These are phyloP conservation scores for Ambastaia sidthimunki DNA, from an alignment of 2,797 vertebrate genomes.

Conservation along the genomic window DNA sequence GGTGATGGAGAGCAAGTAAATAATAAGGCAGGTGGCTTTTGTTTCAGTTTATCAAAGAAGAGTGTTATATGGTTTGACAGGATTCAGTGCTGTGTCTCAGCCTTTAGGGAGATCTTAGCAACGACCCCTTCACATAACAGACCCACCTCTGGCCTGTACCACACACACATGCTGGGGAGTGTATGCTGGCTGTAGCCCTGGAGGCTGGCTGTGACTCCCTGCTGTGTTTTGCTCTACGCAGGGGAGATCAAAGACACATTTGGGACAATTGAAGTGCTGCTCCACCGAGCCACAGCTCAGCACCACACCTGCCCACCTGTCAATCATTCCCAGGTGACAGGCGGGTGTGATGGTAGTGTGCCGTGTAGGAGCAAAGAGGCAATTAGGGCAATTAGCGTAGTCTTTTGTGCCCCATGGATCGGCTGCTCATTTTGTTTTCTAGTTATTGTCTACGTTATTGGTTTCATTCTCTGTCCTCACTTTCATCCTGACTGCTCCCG, in stretches of 20 bases:
- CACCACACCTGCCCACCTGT: constrained; percentile 65
- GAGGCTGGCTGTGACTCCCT: constrained; percentile 81
- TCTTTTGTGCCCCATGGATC: constrained; percentile 20
- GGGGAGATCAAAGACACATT: constrained; percentile 86
- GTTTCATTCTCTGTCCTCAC: constrained; percentile 16
- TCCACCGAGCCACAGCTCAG: constrained; percentile 66
- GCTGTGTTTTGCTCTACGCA: constrained; percentile 80
- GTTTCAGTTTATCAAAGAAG: constrained; percentile 49
- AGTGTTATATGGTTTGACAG: constrained; percentile 58
- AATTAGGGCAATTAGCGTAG: constrained; percentile 31
- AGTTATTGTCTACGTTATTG: constrained; percentile 14
- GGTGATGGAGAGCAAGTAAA: constrained; percentile 24
- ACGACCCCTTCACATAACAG: constrained; percentile 50
- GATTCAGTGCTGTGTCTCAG: constrained; percentile 44
- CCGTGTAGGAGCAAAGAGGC: constrained; percentile 20
- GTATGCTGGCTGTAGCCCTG: constrained; percentile 73
- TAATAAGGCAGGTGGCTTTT: constrained; percentile 28
- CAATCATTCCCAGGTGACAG: constrained; percentile 72
- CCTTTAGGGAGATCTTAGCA: constrained; percentile 44
- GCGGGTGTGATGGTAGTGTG: constrained; percentile 19
- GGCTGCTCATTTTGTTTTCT: constrained; percentile 54
- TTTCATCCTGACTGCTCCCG: constrained; percentile 42
- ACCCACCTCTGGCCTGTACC: constrained; percentile 54
- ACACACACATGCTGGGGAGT: constrained; percentile 58
- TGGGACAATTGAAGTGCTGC: constrained; percentile 85